Evolutionary conservation across 2,113 vertebrate genomes (phyloP).

Genomic region (Nycticorax nycticorax): DNA sequence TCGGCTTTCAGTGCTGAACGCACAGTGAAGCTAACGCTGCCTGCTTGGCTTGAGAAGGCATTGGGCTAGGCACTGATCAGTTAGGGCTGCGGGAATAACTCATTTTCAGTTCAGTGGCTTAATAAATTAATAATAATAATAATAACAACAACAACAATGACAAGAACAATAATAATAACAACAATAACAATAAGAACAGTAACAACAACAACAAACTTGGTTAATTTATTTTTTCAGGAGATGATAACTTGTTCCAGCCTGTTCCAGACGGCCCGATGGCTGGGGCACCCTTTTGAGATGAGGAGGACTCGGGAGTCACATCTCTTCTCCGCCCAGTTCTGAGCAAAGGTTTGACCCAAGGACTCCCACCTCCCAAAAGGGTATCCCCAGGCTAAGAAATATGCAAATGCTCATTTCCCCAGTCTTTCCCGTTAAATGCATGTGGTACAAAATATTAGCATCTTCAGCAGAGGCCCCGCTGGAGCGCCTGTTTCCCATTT

Average conservation of each 20-base stretch:
- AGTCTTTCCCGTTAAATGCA: neutral
- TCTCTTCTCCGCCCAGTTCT: neutral
- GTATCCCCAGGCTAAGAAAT: neutral
- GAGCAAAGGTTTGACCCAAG: neutral
- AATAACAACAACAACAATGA: too few relatives aligned
- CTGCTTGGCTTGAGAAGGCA: neutral
- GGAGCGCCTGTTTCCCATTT: neutral
- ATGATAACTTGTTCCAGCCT: neutral
- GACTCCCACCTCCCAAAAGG: neutral
- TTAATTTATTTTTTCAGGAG: neutral
- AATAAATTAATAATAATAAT: neutral
- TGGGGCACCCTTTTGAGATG: neutral
- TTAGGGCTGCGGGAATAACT: neutral
- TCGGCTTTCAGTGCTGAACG: neutral
- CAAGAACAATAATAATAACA: neutral
- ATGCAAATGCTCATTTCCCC: neutral
- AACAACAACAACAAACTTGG: neutral
- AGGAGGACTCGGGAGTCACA: neutral
- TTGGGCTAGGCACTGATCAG: neutral
- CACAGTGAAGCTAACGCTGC: neutral
- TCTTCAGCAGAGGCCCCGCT: fast-evolving
- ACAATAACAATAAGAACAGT: neutral
- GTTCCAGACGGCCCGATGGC: neutral
- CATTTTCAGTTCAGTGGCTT: conserved; percentile 15
- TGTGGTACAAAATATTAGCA: neutral